phyloP scores from a whole-genome alignment of 2,888 invertebrate genomes.

The Agrilus cyanescens region DNA sequence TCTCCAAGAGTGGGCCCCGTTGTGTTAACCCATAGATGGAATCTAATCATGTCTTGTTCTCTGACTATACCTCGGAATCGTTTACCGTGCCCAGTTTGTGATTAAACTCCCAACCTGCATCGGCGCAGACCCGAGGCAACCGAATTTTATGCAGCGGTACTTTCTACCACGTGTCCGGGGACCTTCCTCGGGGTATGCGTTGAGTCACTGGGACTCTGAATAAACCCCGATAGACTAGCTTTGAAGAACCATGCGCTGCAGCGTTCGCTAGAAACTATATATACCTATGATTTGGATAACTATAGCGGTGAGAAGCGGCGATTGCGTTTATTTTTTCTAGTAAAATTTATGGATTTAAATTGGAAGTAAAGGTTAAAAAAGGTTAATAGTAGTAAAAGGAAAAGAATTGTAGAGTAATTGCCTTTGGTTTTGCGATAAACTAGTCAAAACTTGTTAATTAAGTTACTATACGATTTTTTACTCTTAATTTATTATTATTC shows the following conservation, averaged over 20 bases:
- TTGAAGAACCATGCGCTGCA: conserved; percentile 5
- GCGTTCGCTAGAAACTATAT: too few species aligned
- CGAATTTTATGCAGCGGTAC: conserved; percentile 34
- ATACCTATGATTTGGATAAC: too few species aligned
- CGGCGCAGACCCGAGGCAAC: conserved; percentile 29
- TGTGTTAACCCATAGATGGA: conserved; percentile 24
- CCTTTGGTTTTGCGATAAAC: too few species aligned
- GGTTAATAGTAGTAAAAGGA: too few species aligned
- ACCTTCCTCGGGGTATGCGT: conserved; percentile 38
- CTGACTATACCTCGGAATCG: conserved; percentile 26
- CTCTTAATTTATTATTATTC: too few species aligned
- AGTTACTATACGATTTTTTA: too few species aligned
- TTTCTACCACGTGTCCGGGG: conserved; percentile 42
- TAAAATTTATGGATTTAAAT: too few species aligned
- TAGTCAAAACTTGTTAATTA: too few species aligned
- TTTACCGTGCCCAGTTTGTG: conserved; percentile 23
- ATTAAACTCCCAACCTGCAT: conserved; percentile 22
- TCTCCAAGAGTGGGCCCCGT: conserved; percentile 32
- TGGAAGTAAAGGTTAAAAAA: too few species aligned
- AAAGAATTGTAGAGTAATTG: too few species aligned
- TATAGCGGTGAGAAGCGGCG: too few species aligned
- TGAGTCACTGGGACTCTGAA: conserved; percentile 33
- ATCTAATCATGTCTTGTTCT: conserved; percentile 28
- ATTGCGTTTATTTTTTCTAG: too few species aligned
- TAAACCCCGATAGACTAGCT: conserved; percentile 24